Percentiles rank a stretch among this genome's conserved stretches.
Evolutionary conservation across 2,888 invertebrate species (phyloP).

Genomic region (Alsophila aescularia): DNA sequence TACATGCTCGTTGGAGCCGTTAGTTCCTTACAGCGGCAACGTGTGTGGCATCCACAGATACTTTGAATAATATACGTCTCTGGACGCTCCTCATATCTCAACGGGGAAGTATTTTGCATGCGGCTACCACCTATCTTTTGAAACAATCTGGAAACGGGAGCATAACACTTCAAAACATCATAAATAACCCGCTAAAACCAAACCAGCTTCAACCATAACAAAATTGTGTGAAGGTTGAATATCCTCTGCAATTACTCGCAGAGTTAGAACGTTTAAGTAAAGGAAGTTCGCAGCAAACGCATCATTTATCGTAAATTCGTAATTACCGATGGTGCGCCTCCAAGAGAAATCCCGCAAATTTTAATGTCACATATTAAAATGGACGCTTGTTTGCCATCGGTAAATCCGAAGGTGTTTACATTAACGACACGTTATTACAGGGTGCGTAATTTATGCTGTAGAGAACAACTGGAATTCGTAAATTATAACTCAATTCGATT

Average conservation of each 20-base stretch:
- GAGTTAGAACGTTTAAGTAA: slow-evolving; percentile 36
- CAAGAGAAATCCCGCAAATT: slow-evolving; percentile 58
- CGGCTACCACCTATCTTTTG: slow-evolving; percentile 76
- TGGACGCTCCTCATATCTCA: slow-evolving; percentile 79
- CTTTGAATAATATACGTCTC: slow-evolving; percentile 72
- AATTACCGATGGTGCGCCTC: slow-evolving; percentile 66
- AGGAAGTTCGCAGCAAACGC: slow-evolving; percentile 55
- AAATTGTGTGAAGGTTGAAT: slow-evolving; percentile 15
- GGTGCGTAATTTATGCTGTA: slow-evolving; percentile 36
- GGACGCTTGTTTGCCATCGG: slow-evolving; percentile 45
- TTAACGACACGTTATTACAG: slow-evolving; percentile 43
- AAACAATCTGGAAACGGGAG: slow-evolving; percentile 77
- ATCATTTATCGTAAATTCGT: slow-evolving; percentile 77
- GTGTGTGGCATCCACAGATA: slow-evolving; percentile 76
- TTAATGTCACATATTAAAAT: slow-evolving; percentile 65
- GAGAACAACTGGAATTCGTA: slow-evolving; percentile 32
- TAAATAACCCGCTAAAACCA: slow-evolving; percentile 14
- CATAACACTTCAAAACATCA: slow-evolving; percentile 46
- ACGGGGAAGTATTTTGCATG: slow-evolving; percentile 82
- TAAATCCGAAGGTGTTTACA: slow-evolving; percentile 38
- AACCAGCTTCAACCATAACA: slow-evolving; percentile 35
- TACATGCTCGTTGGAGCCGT: slow-evolving; percentile 21
- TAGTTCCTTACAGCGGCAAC: slow-evolving; percentile 55
- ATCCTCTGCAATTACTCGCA: slow-evolving; percentile 11
- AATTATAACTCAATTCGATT: slow-evolving; percentile 42